A percentile compares a stretch with the other conserved stretches of the same genome.
Evolutionary conservation across 2,888 invertebrate genomes (phyloP).

Genomic region (Drosophila mettleri): DNA sequence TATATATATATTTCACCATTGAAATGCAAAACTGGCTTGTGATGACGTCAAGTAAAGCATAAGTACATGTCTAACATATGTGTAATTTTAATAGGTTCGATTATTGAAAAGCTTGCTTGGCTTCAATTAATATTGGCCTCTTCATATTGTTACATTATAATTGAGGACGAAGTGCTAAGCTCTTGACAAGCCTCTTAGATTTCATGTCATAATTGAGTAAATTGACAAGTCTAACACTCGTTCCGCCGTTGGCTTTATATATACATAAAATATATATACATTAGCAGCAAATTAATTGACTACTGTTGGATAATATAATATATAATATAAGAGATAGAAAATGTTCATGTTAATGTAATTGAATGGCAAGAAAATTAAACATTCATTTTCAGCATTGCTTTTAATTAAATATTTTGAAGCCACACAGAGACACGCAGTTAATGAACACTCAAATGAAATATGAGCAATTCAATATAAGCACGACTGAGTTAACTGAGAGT

Average conservation of each 20-base stretch:
- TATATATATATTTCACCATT: neutral
- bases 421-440: neutral
- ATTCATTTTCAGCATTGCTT: conserved; percentile 55
- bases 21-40: neutral
- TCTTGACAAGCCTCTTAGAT: conserved; percentile 8
- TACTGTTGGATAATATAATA: conserved; percentile 3
- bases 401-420: conserved; percentile 8
- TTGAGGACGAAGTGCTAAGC: neutral
- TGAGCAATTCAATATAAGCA: conserved; percentile 14
- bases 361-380: conserved; percentile 25
- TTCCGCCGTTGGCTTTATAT: neutral
- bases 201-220: conserved; percentile 39
- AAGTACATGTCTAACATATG: neutral
- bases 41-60: neutral
- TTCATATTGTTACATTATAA: conserved; percentile 1
- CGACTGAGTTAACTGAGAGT: neutral
- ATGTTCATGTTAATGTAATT: conserved; percentile 7
- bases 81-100: neutral
- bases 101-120: neutral
- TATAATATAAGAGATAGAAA: conserved; percentile 17
- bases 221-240: conserved; percentile 31
- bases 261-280: neutral
- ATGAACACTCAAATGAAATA: conserved; percentile 38
- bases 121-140: neutral
- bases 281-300: conserved; percentile 50